Percentiles rank a stretch among this genome's conserved stretches.
Conservation (phyloP, 2,797 vertebrate species). For the Spinus pinus region DNA sequence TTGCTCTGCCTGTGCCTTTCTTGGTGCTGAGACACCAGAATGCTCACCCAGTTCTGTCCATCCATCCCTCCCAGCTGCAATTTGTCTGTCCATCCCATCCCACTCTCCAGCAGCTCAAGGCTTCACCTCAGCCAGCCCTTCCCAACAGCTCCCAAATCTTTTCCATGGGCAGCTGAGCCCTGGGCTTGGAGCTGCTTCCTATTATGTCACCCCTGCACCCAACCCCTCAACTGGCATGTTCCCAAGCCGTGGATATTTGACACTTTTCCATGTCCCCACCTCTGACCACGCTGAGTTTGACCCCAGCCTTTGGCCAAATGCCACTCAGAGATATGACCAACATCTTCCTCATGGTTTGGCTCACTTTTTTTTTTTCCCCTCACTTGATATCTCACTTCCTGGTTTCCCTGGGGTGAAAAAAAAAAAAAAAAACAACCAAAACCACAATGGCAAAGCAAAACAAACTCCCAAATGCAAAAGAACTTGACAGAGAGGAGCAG, state of each 20-base stretch:
- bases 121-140: neutral
- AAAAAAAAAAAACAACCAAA: neutral
- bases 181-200: neutral
- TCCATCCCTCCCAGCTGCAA: neutral
- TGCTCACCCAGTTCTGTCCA: neutral
- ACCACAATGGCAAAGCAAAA: neutral
- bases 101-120: fast-evolving
- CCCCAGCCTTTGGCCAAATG: neutral
- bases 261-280: neutral
- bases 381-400: neutral
- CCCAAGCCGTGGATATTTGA: fast-evolving
- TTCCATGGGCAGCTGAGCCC: neutral
- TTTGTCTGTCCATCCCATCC: neutral
- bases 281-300: fast-evolving
- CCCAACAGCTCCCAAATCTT: neutral
- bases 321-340: neutral
- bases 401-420: neutral
- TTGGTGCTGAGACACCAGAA: neutral
- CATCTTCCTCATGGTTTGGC: neutral
- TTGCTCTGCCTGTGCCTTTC: neutral
- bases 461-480: neutral
- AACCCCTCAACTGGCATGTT: fast-evolving
- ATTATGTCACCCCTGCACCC: fast-evolving
- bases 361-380: neutral
- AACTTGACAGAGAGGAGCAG: neutral